phyloP scores from a whole-genome alignment of 2,113 vertebrate species.

The Polyodon spathula region DNA sequence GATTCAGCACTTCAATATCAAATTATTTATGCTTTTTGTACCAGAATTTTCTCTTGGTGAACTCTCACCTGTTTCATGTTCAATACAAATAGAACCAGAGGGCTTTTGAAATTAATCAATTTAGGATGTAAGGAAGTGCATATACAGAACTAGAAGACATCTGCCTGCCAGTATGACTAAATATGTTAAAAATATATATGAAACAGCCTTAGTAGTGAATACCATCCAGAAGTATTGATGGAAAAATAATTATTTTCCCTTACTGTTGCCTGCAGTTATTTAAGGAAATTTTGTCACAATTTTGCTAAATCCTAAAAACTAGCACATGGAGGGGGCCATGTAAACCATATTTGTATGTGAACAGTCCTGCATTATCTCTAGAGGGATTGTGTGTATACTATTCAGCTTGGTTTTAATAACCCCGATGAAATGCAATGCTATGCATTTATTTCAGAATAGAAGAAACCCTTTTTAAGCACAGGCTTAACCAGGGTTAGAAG shows the following conservation, averaged over 20 bases:
- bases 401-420: no score
- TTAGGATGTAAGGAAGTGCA: background rate
- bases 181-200: background rate
- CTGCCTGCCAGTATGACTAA: background rate
- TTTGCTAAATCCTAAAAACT: background rate
- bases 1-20: no score
- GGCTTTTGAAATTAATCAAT: background rate
- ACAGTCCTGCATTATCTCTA: background rate
- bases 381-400: background rate
- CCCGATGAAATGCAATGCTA: no score
- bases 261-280: constrained; percentile 2
- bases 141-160: background rate
- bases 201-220: background rate
- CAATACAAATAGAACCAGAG: no score
- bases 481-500: no score
- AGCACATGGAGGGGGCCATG: constrained; percentile 1
- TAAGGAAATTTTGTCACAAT: constrained; percentile 2
- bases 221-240: background rate
- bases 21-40: no score
- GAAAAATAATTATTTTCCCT: constrained; percentile 1
- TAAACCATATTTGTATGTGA: background rate
- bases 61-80: no score
- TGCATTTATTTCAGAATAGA: no score
- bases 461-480: no score
- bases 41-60: no score